Evolutionary conservation across 2,888 invertebrate genomes (phyloP).

Genomic region (Dryadula phaetusa): DNA sequence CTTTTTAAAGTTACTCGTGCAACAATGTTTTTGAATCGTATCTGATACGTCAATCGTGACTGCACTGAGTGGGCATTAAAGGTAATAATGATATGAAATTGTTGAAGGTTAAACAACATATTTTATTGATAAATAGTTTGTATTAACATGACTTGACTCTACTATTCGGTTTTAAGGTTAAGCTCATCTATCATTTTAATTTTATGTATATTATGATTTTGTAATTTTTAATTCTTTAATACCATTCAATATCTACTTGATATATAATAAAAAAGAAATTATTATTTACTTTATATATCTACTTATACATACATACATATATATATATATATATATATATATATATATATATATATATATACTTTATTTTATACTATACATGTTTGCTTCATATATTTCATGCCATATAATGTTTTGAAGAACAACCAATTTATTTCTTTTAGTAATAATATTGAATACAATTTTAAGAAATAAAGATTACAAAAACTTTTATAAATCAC

Average conservation of each 20-base stretch:
- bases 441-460: too few species aligned
- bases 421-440: too few species aligned
- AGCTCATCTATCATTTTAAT: background rate
- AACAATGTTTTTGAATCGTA: slow-evolving; percentile 49
- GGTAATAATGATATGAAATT: slow-evolving; percentile 52
- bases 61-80: slow-evolving; percentile 52
- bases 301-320: too few species aligned
- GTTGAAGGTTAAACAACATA: slow-evolving; percentile 52
- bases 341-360: too few species aligned
- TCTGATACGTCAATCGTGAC: slow-evolving; percentile 59
- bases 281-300: too few species aligned
- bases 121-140: slow-evolving; percentile 15
- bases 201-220: background rate
- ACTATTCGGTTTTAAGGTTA: background rate
- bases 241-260: background rate
- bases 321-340: too few species aligned
- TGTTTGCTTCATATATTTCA: too few species aligned
- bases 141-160: background rate
- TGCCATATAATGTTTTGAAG: too few species aligned
- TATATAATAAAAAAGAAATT: background rate
- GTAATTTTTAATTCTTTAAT: background rate
- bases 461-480: too few species aligned
- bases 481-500: background rate
- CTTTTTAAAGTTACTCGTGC: slow-evolving; percentile 37
- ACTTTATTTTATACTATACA: too few species aligned